These are phyloP conservation scores for human DNA, from an alignment of 2,113 vertebrate species.

Conservation along the genomic window DNA sequence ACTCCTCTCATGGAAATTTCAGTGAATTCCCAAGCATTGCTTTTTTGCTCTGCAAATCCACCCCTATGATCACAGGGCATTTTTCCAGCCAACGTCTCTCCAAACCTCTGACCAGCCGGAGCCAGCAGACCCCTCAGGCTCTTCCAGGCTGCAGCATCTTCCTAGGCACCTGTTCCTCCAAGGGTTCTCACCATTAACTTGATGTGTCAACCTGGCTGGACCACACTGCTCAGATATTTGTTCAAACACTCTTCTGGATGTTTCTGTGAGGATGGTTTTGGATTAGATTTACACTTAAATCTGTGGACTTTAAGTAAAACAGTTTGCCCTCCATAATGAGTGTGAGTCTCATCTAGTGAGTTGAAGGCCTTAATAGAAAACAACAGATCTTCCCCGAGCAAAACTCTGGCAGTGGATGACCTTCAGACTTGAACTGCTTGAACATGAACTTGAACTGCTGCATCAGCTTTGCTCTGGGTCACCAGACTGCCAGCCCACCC, in stretches of 20 bases:
- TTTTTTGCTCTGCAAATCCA: background rate
- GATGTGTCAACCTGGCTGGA: background rate
- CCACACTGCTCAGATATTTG: background rate
- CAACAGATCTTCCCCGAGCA: too few relatives aligned
- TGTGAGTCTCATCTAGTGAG: background rate
- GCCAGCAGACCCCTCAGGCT: background rate
- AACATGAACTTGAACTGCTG: too few relatives aligned
- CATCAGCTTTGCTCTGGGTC: background rate
- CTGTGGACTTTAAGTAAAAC: background rate
- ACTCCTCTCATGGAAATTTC: background rate
- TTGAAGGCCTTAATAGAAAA: background rate
- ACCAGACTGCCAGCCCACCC: background rate
- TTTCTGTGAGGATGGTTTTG: background rate
- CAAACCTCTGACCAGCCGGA: background rate
- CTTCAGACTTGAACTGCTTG: background rate
- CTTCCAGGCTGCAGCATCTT: background rate
- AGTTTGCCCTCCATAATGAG: background rate
- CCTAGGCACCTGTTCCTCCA: background rate
- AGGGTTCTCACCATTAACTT: background rate
- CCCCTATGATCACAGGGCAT: background rate
- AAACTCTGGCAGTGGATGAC: background rate
- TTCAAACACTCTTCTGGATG: background rate
- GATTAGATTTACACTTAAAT: background rate
- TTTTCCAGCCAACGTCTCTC: background rate
- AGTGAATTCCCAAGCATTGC: background rate